Conservation (phyloP, 2,113 vertebrate genomes). For the Pituophis catenifer region DNA sequence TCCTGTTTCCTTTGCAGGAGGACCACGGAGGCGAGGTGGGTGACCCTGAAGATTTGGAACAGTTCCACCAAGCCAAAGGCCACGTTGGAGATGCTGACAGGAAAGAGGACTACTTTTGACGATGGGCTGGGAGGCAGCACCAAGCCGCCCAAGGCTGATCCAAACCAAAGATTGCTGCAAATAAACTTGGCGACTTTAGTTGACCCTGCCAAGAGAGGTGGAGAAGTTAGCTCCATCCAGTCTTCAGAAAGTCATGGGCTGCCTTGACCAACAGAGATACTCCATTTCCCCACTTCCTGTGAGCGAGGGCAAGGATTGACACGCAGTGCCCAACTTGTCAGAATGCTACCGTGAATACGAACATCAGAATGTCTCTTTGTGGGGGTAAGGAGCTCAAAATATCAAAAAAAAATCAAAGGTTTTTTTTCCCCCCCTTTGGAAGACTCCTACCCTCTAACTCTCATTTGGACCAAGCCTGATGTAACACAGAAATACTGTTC, state of each 20-base stretch:
- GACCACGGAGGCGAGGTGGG: slow-evolving; percentile 64
- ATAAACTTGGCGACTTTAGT: neutral
- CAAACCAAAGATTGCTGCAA: neutral
- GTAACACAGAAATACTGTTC: neutral
- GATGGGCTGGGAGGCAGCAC: neutral
- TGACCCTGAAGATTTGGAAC: slow-evolving; percentile 53
- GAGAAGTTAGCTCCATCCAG: too few species aligned
- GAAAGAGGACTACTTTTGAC: slow-evolving; percentile 60
- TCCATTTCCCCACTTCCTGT: fast-evolving
- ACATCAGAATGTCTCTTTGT: slow-evolving; percentile 3
- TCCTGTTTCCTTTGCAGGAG: slow-evolving; percentile 45
- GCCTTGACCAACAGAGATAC: neutral
- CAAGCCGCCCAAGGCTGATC: neutral
- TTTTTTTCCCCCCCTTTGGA: neutral
- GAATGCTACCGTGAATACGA: neutral
- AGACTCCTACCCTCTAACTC: neutral
- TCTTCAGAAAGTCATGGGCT: neutral
- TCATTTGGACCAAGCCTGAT: neutral
- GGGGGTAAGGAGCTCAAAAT: neutral
- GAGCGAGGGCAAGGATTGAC: fast-evolving
- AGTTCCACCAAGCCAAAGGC: slow-evolving; percentile 30
- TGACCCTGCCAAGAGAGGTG: neutral
- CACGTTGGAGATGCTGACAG: neutral
- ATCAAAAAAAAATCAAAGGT: neutral
- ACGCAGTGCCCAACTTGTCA: neutral